These are phyloP conservation scores for Cyrtodaria siliqua DNA, from an alignment of 2,888 invertebrate genomes.

Conservation along the genomic window DNA sequence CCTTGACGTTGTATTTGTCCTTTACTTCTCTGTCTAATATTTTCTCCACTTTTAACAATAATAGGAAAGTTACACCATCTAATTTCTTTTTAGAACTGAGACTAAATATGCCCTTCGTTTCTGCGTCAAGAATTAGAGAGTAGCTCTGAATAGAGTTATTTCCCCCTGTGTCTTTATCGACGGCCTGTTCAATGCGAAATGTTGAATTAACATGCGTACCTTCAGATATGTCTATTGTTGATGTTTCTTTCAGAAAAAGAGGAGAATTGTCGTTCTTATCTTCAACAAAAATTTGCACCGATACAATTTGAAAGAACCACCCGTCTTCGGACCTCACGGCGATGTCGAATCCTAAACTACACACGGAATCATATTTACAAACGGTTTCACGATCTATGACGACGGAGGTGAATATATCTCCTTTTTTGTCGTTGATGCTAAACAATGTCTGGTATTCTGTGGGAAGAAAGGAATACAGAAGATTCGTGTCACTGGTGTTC, in stretches of 20 bases:
- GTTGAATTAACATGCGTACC: slow-evolving; percentile 61
- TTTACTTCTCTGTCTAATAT: slow-evolving; percentile 60
- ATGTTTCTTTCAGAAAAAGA: slow-evolving; percentile 59
- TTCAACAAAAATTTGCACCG: slow-evolving; percentile 60
- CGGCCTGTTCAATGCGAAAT: slow-evolving; percentile 66
- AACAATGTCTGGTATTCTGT: slow-evolving; percentile 49
- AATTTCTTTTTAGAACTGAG: slow-evolving; percentile 53
- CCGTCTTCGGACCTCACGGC: slow-evolving; percentile 54
- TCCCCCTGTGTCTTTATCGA: slow-evolving; percentile 72
- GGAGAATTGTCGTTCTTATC: slow-evolving; percentile 79
- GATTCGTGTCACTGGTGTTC: slow-evolving; percentile 16
- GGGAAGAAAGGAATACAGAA: slow-evolving; percentile 57
- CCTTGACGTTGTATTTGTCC: slow-evolving; percentile 57
- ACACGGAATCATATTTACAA: slow-evolving; percentile 54
- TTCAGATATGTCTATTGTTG: slow-evolving; percentile 70
- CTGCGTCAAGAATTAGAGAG: slow-evolving; percentile 54
- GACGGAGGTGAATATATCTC: slow-evolving; percentile 56
- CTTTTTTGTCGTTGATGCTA: slow-evolving; percentile 55
- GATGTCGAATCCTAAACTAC: slow-evolving; percentile 67
- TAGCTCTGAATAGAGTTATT: slow-evolving; percentile 75
- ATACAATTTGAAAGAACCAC: slow-evolving; percentile 53
- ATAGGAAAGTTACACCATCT: slow-evolving; percentile 35
- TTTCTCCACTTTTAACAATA: slow-evolving; percentile 53
- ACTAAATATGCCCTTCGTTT: slow-evolving; percentile 62
- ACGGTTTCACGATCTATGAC: slow-evolving; percentile 74